Evolutionary conservation across 2,113 vertebrate genomes (phyloP).

Genomic region (Aix galericulata): DNA sequence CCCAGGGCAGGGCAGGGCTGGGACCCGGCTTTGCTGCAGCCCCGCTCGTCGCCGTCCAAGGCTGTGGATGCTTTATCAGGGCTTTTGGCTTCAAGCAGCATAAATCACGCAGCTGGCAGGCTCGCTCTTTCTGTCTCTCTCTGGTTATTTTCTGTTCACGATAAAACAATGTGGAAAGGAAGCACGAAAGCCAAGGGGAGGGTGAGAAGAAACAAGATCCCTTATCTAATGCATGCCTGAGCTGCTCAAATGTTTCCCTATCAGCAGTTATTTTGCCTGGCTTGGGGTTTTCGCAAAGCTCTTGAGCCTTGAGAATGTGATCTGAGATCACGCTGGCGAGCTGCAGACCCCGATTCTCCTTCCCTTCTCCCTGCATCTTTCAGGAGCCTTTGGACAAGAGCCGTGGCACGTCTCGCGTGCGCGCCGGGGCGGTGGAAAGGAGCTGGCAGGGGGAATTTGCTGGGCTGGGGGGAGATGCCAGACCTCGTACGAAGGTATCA

Average conservation of each 20-base stretch:
- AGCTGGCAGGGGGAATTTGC: not conserved
- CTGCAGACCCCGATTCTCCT: not conserved
- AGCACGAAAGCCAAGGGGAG: constrained; percentile 54
- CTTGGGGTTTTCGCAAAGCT: constrained; percentile 54
- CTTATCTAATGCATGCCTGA: constrained; percentile 56
- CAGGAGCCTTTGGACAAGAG: not conserved
- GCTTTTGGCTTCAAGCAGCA: not conserved
- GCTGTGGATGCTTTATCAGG: constrained; percentile 8
- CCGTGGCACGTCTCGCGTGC: not conserved
- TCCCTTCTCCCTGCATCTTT: not conserved
- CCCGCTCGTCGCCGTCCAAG: not conserved
- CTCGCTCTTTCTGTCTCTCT: constrained; percentile 22
- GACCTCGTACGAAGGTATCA: not conserved
- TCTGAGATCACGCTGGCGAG: constrained; percentile 17
- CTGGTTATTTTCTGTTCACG: constrained; percentile 55
- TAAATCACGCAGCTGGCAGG: constrained; percentile 46
- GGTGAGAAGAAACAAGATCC: constrained; percentile 57
- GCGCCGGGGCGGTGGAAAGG: rapidly evolving
- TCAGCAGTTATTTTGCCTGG: constrained; percentile 63
- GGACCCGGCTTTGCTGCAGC: not conserved
- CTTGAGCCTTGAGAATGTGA: not conserved
- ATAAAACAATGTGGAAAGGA: constrained; percentile 64
- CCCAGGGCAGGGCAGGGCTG: not conserved
- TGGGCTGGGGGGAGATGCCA: not conserved
- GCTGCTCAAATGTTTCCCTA: constrained; percentile 45